Evolutionary conservation across 2,113 vertebrate species (phyloP), one percentile per base, ranked within the genome.

Genomic region (Epinephelus lanceolatus): DNA sequence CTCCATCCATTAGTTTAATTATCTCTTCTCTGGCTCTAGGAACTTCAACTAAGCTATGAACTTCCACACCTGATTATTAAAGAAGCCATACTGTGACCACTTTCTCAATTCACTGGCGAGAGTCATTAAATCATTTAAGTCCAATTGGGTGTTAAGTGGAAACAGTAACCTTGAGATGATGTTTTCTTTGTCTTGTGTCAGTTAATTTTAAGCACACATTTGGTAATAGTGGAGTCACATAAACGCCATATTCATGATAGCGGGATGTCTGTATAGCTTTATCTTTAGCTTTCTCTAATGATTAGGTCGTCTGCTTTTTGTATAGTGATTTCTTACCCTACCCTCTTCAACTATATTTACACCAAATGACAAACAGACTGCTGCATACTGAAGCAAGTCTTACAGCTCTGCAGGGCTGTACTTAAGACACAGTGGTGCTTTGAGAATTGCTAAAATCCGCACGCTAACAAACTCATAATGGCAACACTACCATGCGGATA

Each of bases 1-100:
- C 78, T 89, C 76, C 83, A 49, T 80, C 80, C 75, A 86, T 89
- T 90, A 85, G 83, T 91, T 90, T 88, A 84, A 91, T 82, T 81
- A 89, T 81, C 86, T 90, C 76, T 80, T 68, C 49, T 81, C 75
- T 71, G 69, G 86, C 71, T 88, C 80, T 51, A 30, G 68, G 66
- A 89, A 81, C 72, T 84, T 88, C 71, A 80, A 80, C 70, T 77
- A 56, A 86, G 74, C 78, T 63, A 56, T 33, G 67, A 71, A 83
- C 80, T 70, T 78, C 60, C 55, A 56, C 74, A 77, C 80, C 77
- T 62, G 67, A 85, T 75, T 84, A 74, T 79, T 78, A 72, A 42
- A 75, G 63, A 84, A 76, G 76, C 25, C 51, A 74, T 8, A 56
- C 73, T 61, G 56, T 40, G 56, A 80, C 76, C 76, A 56, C 53